Evolutionary conservation across 2,113 vertebrate species (phyloP).

Genomic region (Takifugu flavidus): DNA sequence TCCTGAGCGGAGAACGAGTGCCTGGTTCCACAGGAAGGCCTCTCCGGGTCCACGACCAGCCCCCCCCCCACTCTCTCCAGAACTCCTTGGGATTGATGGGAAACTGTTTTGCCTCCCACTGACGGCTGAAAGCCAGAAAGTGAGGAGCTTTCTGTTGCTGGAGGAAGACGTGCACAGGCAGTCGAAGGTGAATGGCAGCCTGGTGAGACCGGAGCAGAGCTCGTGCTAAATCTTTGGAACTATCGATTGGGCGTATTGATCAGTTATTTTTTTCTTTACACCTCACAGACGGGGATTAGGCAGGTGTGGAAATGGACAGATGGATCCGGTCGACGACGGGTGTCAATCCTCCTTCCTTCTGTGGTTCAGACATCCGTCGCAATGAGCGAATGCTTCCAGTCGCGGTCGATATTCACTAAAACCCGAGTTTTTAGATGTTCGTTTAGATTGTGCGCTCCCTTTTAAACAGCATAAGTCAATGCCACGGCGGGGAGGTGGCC

Average conservation of each 20-base stretch:
- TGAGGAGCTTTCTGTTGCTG: slow-evolving; percentile 52
- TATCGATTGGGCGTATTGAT: slow-evolving; percentile 69
- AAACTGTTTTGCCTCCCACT: slow-evolving; percentile 33
- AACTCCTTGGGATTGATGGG: slow-evolving; percentile 20
- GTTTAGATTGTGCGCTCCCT: slow-evolving; percentile 1
- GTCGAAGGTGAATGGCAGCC: slow-evolving; percentile 60
- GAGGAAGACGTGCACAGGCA: slow-evolving; percentile 47
- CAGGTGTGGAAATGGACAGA: slow-evolving; percentile 53
- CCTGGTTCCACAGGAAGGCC: neutral
- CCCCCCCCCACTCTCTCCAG: neutral
- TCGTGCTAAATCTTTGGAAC: slow-evolving; percentile 52
- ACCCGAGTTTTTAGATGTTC: neutral
- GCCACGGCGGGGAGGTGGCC: no score
- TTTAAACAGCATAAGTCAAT: neutral
- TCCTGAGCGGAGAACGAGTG: slow-evolving; percentile 53
- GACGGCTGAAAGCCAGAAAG: slow-evolving; percentile 40
- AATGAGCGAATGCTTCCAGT: neutral
- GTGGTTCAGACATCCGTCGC: slow-evolving; percentile 31
- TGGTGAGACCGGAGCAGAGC: slow-evolving; percentile 44
- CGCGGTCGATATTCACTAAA: slow-evolving; percentile 8
- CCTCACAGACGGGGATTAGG: slow-evolving; percentile 19
- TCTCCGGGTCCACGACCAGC: neutral
- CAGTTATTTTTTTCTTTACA: slow-evolving; percentile 25
- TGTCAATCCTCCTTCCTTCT: slow-evolving; percentile 52
- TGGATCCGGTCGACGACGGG: slow-evolving; percentile 57